These are phyloP conservation scores for Lomographa bimaculata DNA, from an alignment of 2,888 invertebrate genomes.

Conservation along the genomic window DNA sequence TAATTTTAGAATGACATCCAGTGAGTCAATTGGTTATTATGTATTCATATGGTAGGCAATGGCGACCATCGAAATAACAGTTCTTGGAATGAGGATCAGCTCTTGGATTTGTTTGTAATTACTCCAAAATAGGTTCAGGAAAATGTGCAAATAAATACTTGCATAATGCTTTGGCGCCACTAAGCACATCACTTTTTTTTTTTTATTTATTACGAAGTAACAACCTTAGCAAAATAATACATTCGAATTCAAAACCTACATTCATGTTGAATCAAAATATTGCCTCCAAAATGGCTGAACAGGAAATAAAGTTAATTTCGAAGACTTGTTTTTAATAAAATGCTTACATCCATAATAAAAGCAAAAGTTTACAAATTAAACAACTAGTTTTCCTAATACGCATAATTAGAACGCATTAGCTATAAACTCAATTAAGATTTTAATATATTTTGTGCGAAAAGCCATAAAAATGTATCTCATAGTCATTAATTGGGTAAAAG, in stretches of 20 bases:
- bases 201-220: too few species aligned
- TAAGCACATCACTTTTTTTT: too few species aligned
- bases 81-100: conserved; percentile 43
- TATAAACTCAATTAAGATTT: conserved; percentile 17
- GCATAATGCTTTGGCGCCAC: too few species aligned
- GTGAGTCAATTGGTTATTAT: conserved; percentile 43
- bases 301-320: too few species aligned
- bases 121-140: conserved; percentile 16
- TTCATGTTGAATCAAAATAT: too few species aligned
- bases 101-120: conserved; percentile 6
- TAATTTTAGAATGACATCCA: conserved; percentile 27
- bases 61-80: conserved; percentile 20
- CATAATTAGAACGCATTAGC: conserved; percentile 24
- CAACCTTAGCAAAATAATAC: too few species aligned
- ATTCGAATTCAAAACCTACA: too few species aligned
- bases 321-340: conserved; percentile 7
- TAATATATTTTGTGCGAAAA: conserved; percentile 19
- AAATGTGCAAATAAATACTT: conserved; percentile 15
- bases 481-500: conserved; percentile 20
- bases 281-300: too few species aligned
- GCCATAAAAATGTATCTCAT: conserved; percentile 16
- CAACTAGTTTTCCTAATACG: conserved; percentile 11
- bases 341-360: conserved; percentile 7
- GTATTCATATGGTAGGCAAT: conserved; percentile 32
- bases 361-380: conserved; percentile 4